phyloP scores from a whole-genome alignment of 1,140 invertebrate species.

The Tetragnatha versicolor region DNA sequence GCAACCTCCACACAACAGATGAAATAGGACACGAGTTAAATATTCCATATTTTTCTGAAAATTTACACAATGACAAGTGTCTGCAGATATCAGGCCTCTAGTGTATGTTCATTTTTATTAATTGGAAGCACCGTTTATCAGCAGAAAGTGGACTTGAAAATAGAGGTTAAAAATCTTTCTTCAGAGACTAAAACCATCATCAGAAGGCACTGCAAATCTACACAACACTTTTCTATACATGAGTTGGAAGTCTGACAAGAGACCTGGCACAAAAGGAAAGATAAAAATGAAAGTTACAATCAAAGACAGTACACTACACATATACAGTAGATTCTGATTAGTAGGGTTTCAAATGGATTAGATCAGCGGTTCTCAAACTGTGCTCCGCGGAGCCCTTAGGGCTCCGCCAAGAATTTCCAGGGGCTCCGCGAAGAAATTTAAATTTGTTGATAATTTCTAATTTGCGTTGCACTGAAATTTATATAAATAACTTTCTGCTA shows the following conservation, averaged over 20 bases:
- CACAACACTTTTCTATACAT: background rate
- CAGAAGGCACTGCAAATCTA: conserved; percentile 48
- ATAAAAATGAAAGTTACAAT: too few species aligned
- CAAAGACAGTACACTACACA: too few species aligned
- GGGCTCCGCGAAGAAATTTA: too few species aligned
- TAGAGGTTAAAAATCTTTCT: background rate
- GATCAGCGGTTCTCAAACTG: too few species aligned
- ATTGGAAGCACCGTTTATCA: conserved; percentile 12
- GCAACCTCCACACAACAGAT: conserved; percentile 23
- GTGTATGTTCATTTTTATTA: background rate
- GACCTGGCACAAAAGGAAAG: background rate
- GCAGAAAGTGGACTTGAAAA: background rate
- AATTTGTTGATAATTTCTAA: too few species aligned
- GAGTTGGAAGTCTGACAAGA: background rate
- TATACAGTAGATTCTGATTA: too few species aligned
- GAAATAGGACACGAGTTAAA: conserved; percentile 44
- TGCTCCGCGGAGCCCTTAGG: too few species aligned
- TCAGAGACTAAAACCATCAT: background rate
- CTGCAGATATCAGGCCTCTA: background rate
- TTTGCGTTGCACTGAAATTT: too few species aligned
- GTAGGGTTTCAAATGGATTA: too few species aligned
- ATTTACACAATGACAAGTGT: conserved; percentile 15
- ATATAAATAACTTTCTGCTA: too few species aligned
- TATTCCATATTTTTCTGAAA: conserved; percentile 17
- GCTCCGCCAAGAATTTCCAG: too few species aligned